These are phyloP conservation scores for Orthonyx spaldingii DNA, from an alignment of 2,113 vertebrate species.

Conservation along the genomic window DNA sequence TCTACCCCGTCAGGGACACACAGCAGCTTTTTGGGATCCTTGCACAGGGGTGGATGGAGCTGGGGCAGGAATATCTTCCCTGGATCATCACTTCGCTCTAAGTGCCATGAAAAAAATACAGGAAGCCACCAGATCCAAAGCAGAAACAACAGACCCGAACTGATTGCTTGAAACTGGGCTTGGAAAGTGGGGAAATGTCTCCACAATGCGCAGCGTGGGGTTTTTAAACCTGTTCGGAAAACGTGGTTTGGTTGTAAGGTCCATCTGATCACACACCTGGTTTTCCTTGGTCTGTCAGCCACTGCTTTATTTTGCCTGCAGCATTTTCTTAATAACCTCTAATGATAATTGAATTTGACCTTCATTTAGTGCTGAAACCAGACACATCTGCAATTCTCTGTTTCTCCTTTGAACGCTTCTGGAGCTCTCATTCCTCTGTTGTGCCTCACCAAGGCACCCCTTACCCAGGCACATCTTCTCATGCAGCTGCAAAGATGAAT, in stretches of 20 bases:
- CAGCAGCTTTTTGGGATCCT: background rate
- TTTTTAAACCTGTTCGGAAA: background rate
- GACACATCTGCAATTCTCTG: background rate
- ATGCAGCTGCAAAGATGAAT: background rate
- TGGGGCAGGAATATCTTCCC: background rate
- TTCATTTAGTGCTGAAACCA: background rate
- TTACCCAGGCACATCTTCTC: background rate
- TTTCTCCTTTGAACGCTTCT: background rate
- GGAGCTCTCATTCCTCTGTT: background rate
- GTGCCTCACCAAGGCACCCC: background rate
- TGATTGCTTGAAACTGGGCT: background rate
- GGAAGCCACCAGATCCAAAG: background rate
- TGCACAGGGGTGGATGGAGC: background rate
- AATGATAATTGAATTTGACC: background rate
- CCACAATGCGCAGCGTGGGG: accelerated
- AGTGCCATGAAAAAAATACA: accelerated
- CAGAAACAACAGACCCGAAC: background rate
- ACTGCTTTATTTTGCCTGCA: background rate
- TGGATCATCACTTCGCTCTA: background rate
- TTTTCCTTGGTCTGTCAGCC: background rate
- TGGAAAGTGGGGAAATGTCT: background rate
- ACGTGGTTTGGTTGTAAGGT: background rate
- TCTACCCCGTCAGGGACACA: background rate
- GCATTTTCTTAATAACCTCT: background rate
- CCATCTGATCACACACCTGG: background rate